phyloP scores from a whole-genome alignment of 2,888 invertebrate genomes.

The Cerceris rybyensis region DNA sequence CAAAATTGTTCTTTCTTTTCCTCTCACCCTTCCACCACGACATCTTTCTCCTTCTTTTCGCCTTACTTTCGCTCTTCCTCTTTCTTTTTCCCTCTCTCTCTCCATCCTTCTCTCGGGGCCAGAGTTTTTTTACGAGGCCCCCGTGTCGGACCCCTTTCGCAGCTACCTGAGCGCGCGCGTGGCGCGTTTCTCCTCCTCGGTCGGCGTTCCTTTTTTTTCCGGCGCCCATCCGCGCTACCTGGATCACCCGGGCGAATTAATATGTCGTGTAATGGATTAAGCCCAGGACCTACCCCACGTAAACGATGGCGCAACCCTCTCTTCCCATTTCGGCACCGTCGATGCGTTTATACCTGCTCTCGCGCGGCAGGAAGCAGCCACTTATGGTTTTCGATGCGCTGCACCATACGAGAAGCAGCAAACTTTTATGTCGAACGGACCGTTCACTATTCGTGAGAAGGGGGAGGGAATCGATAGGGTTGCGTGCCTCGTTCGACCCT shows the following conservation, averaged over 20 bases:
- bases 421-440: constrained; percentile 28
- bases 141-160: constrained; percentile 69
- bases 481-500: constrained; percentile 53
- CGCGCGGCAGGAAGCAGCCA: constrained; percentile 55
- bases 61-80: no score
- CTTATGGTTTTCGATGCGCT: constrained; percentile 40
- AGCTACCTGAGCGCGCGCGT: constrained; percentile 78
- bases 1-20: no score
- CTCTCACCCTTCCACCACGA: no score
- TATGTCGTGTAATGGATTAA: constrained; percentile 76
- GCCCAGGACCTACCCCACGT: constrained; percentile 61
- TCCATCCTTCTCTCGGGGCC: not conserved
- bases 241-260: constrained; percentile 71
- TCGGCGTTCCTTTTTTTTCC: constrained; percentile 41
- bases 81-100: constrained; percentile 38
- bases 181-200: constrained; percentile 65
- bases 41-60: no score
- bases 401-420: constrained; percentile 41
- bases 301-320: constrained; percentile 59
- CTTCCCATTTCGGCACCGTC: constrained; percentile 22
- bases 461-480: constrained; percentile 58
- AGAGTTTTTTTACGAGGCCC: constrained; percentile 60
- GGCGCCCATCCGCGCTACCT: constrained; percentile 62
- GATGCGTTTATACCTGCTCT: constrained; percentile 60
- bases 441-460: constrained; percentile 6